Evolutionary conservation across 2,113 vertebrate species (phyloP).

Genomic region (Alexandromys fortis): DNA sequence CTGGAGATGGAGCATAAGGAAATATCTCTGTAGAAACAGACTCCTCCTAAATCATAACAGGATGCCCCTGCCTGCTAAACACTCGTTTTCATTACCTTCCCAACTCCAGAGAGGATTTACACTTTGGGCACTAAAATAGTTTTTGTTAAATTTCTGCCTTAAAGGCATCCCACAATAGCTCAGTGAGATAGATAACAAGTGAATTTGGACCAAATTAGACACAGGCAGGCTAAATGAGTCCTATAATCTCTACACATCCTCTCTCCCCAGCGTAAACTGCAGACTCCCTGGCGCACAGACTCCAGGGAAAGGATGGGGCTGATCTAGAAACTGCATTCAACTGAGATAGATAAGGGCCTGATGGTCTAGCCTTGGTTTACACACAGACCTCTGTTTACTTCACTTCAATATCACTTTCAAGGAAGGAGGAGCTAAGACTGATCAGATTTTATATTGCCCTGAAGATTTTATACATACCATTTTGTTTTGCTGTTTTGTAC

Average conservation of each 20-base stretch:
- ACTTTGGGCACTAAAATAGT: not conserved
- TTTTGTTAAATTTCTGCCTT: constrained; percentile 10
- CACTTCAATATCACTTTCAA: not conserved
- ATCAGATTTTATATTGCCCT: not conserved
- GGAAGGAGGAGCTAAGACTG: not conserved
- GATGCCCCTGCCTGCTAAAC: not conserved
- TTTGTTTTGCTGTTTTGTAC: not conserved
- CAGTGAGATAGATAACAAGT: constrained; percentile 17
- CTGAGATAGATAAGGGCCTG: not conserved
- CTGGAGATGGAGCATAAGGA: not conserved
- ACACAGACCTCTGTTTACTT: not conserved
- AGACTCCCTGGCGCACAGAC: not conserved
- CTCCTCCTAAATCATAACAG: not conserved
- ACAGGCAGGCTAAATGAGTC: not conserved
- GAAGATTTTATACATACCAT: not conserved
- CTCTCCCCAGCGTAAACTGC: not conserved
- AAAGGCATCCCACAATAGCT: constrained; percentile 12
- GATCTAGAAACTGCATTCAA: not conserved
- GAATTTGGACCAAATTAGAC: not conserved
- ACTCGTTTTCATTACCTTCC: not conserved
- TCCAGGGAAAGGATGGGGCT: not conserved
- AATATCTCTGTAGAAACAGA: constrained; percentile 29
- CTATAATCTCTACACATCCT: not conserved
- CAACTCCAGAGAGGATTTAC: constrained; percentile 2
- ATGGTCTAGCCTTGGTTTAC: not conserved